Evolutionary conservation across 2,888 invertebrate genomes (phyloP).

Genomic region (Mechanitis mazaeus): DNA sequence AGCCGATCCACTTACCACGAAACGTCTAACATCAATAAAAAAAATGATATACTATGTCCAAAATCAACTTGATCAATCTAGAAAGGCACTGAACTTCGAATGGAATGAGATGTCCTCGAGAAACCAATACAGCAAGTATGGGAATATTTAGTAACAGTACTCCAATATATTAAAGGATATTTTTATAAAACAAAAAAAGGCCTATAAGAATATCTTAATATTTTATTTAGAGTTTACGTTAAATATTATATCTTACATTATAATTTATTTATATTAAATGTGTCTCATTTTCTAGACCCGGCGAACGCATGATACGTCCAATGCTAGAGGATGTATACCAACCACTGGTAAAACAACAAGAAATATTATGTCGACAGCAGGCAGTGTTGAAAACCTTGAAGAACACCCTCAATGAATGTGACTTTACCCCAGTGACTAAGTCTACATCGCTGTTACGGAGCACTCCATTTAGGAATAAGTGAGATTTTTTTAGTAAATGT

Average conservation of each 20-base stretch:
- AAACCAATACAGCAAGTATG: constrained; percentile 61
- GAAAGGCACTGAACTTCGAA: constrained; percentile 83
- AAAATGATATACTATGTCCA: constrained; percentile 84
- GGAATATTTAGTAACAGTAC: constrained; percentile 14
- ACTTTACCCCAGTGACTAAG: constrained; percentile 48
- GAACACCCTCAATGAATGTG: constrained; percentile 58
- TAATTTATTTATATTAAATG: not conserved
- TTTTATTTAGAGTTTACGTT: too few relatives aligned
- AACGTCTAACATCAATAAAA: constrained; percentile 82
- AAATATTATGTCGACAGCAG: constrained; percentile 79
- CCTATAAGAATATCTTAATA: too few relatives aligned
- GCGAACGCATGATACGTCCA: constrained; percentile 78
- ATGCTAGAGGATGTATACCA: constrained; percentile 87
- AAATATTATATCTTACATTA: too few relatives aligned
- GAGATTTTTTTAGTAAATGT: constrained; percentile 5
- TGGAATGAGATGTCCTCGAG: constrained; percentile 78
- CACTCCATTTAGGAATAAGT: constrained; percentile 50
- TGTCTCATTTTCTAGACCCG: constrained; percentile 41
- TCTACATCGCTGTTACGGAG: constrained; percentile 55
- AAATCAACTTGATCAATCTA: constrained; percentile 83
- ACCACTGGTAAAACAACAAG: constrained; percentile 84
- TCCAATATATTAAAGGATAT: too few relatives aligned
- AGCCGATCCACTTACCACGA: constrained; percentile 81
- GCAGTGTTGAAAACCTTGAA: constrained; percentile 59
- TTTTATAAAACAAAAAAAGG: too few relatives aligned